Evolutionary conservation across 2,113 vertebrate genomes (phyloP), one percentile per base, ranked within the genome.

Genomic region (Dasyprocta punctata): DNA sequence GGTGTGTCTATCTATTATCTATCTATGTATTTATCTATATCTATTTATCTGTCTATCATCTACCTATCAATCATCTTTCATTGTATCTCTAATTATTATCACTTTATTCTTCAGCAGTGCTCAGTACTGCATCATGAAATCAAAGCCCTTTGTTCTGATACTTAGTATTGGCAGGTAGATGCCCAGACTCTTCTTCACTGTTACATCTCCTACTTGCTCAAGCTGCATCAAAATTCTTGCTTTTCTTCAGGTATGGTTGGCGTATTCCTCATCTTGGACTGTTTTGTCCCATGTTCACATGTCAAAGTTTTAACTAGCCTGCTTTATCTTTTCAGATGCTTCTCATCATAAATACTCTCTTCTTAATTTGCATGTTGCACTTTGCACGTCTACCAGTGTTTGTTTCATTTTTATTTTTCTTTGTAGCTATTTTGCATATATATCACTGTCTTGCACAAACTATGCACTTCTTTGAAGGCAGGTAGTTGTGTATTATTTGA

Each of bases 401-500:
- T 56, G 28, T 83, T 95, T 93, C 20, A 14, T 83, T 75, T 92
- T 56, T 65, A 16, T 78, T 93, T 54, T 92, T 54, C 16, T 89
- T 73, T 36, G 6, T 22, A 86, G 38, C 7, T 86, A 14, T 56
- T 94, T 83, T 77, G 4, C 78, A 61, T n/a, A 41, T 8, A 7
- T 49, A 41, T 73, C 58, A 75, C 30, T 92, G 41, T 90, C 75
- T 92, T 54, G 38, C 3, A 47, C 14, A 58, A 26, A 38, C 52
- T 75, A 0, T 82, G 38, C 10, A 61, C 22, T 36, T 86, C 7
- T 58, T 78, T 58, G 20, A 87, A 75, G 54, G 36, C 9, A 26
- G 9, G 24, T 47, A 61, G 28, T 86, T 83, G 30, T 87, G 83
- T 56, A 44, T 41, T 80, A 86, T 93, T 92, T 54, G 91, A 86